These are phyloP conservation scores for Cephus pygmeus DNA, from an alignment of 2,888 invertebrate genomes.

Conservation along the genomic window DNA sequence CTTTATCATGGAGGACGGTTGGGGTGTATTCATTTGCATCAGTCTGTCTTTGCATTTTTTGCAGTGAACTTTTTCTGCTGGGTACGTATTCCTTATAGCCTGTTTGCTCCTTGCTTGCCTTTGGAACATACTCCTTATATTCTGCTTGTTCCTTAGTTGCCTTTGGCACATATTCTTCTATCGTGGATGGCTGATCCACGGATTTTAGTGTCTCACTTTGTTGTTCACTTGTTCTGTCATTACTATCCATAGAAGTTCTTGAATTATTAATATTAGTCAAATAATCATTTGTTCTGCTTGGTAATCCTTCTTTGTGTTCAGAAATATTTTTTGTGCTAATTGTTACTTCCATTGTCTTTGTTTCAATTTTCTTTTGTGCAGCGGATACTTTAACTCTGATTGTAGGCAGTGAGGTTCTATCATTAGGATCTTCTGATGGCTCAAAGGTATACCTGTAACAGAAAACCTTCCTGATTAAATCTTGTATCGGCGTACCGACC, in stretches of 20 bases:
- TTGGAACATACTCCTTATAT: slow-evolving; percentile 33
- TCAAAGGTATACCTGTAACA: slow-evolving; percentile 47
- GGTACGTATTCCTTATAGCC: slow-evolving; percentile 47
- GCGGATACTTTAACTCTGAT: slow-evolving; percentile 49
- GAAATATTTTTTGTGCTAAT: background rate
- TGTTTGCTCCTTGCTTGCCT: slow-evolving; percentile 25
- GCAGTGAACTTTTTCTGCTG: slow-evolving; percentile 47
- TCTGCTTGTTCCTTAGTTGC: slow-evolving; percentile 28
- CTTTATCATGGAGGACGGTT: slow-evolving; percentile 17
- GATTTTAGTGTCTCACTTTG: background rate
- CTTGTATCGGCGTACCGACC: background rate
- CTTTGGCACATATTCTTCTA: slow-evolving; percentile 48
- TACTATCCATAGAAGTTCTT: background rate
- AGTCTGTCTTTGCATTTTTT: slow-evolving; percentile 31
- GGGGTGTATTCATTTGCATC: slow-evolving; percentile 48
- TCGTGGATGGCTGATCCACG: background rate
- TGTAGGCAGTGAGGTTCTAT: slow-evolving; percentile 41
- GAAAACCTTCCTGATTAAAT: background rate
- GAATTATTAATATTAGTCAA: background rate
- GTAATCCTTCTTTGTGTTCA: background rate
- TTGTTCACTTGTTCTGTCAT: background rate
- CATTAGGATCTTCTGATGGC: slow-evolving; percentile 33
- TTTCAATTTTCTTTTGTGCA: slow-evolving; percentile 28
- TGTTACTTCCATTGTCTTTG: background rate
- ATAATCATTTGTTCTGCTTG: background rate